These are phyloP conservation scores for Chelidonichthys spinosus DNA, from an alignment of 2,797 vertebrate species.

Conservation along the genomic window DNA sequence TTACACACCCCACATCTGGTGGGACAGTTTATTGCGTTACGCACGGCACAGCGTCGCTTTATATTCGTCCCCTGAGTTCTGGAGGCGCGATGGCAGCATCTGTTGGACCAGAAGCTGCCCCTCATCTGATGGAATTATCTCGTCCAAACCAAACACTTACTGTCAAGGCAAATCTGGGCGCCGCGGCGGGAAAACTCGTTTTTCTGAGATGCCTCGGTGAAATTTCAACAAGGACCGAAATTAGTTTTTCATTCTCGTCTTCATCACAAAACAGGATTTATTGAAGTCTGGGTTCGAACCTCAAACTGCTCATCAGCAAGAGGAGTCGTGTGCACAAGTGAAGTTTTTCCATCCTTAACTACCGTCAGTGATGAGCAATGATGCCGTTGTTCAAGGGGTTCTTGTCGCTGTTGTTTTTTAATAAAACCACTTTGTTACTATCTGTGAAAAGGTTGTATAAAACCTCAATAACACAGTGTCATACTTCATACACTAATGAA, in stretches of 20 bases:
- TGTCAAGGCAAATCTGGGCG: slow-evolving; percentile 43
- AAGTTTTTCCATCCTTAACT: not conserved
- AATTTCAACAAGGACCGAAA: slow-evolving; percentile 36
- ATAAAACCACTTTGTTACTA: slow-evolving; percentile 3
- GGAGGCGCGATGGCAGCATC: slow-evolving; percentile 67
- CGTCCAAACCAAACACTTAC: slow-evolving; percentile 40
- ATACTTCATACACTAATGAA: slow-evolving; percentile 8
- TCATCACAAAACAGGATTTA: slow-evolving; percentile 29
- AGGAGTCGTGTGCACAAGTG: not conserved
- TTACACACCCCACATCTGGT: slow-evolving; percentile 72
- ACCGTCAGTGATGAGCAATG: not conserved
- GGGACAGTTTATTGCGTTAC: slow-evolving; percentile 75
- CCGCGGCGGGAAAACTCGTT: slow-evolving; percentile 10
- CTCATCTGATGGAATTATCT: slow-evolving; percentile 74
- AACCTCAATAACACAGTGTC: slow-evolving; percentile 11
- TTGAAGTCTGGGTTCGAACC: slow-evolving; percentile 14
- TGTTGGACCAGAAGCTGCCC: slow-evolving; percentile 64
- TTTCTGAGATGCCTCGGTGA: slow-evolving; percentile 31
- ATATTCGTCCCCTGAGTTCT: slow-evolving; percentile 73
- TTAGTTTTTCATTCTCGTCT: slow-evolving; percentile 39
- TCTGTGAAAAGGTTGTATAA: slow-evolving; percentile 8
- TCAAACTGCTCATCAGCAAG: not conserved
- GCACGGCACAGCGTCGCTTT: slow-evolving; percentile 19
- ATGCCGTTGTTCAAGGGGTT: slow-evolving; percentile 7
- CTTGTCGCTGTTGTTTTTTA: not conserved